Conservation (phyloP, 1,140 invertebrate species). For the Luehdorfia chinensis region DNA sequence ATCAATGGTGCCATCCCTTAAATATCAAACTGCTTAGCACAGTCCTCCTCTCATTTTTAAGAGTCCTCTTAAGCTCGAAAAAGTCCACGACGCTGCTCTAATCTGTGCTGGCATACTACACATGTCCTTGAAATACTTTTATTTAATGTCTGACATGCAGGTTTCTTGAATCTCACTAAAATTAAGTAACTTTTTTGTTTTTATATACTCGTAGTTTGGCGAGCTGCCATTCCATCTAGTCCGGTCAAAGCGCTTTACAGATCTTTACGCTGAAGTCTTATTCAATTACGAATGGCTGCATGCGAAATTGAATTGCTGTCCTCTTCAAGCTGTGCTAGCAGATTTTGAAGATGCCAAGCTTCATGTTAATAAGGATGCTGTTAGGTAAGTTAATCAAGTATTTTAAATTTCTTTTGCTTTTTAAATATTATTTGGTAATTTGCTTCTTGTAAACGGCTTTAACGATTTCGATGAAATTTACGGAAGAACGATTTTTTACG, state of each 20-base stretch:
- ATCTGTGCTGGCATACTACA: too few species aligned
- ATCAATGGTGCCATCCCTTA: too few species aligned
- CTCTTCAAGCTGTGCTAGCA: slow-evolving; percentile 93
- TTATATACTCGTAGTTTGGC: slow-evolving; percentile 85
- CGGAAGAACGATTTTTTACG: too few species aligned
- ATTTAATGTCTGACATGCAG: too few species aligned
- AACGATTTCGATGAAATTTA: too few species aligned
- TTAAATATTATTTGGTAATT: neutral
- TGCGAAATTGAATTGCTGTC: slow-evolving; percentile 96
- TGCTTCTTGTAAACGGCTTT: too few species aligned
- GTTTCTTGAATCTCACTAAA: too few species aligned
- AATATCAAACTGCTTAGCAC: too few species aligned
- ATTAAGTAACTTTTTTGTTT: neutral
- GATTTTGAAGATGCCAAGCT: slow-evolving; percentile 97
- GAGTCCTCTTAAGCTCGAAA: too few species aligned
- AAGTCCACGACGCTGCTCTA: too few species aligned
- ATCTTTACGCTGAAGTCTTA: slow-evolving; percentile 94
- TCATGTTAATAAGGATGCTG: slow-evolving; percentile 90
- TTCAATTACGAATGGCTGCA: slow-evolving; percentile 99
- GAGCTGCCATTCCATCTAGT: slow-evolving; percentile 97
- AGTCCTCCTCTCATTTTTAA: too few species aligned
- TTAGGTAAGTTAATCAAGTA: slow-evolving; percentile 72
- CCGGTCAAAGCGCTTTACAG: slow-evolving; percentile 92
- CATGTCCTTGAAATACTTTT: too few species aligned
- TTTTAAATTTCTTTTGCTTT: neutral